Evolutionary conservation across 2,797 vertebrate genomes (phyloP).

Genomic region (Chaunax sp.): DNA sequence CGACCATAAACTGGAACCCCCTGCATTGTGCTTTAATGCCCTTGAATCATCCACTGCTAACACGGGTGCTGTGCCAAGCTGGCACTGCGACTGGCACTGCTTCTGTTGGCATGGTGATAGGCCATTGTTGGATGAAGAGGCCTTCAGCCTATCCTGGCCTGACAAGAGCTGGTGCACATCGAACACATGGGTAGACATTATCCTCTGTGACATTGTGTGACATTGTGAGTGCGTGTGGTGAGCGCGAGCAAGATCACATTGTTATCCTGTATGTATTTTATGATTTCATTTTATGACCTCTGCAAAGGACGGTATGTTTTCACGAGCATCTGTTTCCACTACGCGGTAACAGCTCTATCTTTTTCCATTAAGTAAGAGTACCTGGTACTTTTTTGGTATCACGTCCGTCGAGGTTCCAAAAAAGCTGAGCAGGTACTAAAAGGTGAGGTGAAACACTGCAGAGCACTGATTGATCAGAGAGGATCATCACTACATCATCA

Average conservation of each 20-base stretch:
- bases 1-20: slow-evolving; percentile 45
- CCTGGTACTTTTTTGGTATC: no score
- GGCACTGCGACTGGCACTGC: slow-evolving; percentile 63
- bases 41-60: slow-evolving; percentile 77
- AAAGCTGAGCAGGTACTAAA: no score
- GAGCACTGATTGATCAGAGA: no score
- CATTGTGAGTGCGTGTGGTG: slow-evolving; percentile 50
- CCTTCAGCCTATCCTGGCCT: slow-evolving; percentile 53
- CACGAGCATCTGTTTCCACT: no score
- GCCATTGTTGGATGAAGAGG: slow-evolving; percentile 69
- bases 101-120: slow-evolving; percentile 74
- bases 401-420: no score
- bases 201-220: slow-evolving; percentile 66
- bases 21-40: slow-evolving; percentile 72
- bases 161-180: slow-evolving; percentile 57
- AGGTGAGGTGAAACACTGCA: no score
- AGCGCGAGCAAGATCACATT: slow-evolving; percentile 3
- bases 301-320: not conserved
- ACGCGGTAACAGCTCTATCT: no score
- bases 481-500: no score
- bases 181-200: slow-evolving; percentile 37
- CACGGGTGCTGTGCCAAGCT: slow-evolving; percentile 68
- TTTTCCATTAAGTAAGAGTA: no score
- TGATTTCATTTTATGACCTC: not conserved
- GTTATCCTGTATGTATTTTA: slow-evolving; percentile 14